These are phyloP conservation scores for Pao palembangensis DNA, from an alignment of 2,113 vertebrate species.

Conservation along the genomic window DNA sequence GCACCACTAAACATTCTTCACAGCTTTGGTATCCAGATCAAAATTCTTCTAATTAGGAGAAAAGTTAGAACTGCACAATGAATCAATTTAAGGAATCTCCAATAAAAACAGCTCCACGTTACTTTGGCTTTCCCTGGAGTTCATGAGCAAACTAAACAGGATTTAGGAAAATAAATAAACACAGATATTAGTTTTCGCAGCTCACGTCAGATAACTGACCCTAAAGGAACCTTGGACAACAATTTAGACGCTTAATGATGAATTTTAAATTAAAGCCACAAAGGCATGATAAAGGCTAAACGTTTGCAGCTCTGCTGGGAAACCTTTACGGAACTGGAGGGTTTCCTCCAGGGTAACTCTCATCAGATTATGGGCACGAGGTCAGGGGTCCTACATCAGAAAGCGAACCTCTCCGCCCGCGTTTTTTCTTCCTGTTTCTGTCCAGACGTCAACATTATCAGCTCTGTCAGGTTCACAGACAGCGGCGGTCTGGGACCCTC, in stretches of 20 bases:
- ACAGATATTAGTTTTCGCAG: not conserved
- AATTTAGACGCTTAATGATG: too few relatives aligned
- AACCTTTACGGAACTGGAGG: conserved; percentile 9
- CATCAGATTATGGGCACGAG: conserved; percentile 44
- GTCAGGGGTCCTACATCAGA: conserved; percentile 40
- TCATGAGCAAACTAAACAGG: not conserved
- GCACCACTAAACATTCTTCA: too few relatives aligned
- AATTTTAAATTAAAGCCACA: too few relatives aligned
- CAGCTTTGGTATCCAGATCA: too few relatives aligned
- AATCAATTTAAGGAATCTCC: not conserved
- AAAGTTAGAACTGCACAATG: not conserved
- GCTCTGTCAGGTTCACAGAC: conserved; percentile 67
- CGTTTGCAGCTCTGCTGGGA: not conserved
- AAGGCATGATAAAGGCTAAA: too few relatives aligned
- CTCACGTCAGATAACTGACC: not conserved
- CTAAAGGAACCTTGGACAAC: too few relatives aligned
- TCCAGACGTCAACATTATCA: conserved; percentile 64
- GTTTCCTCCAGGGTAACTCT: conserved; percentile 13
- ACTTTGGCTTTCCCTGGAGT: not conserved
- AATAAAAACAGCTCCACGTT: not conserved
- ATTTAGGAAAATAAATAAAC: not conserved
- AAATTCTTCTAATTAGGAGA: too few relatives aligned
- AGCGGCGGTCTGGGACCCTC: conserved; percentile 53
- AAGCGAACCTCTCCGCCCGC: not conserved
- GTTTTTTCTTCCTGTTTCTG: conserved; percentile 11